These are phyloP conservation scores for Mesitornis unicolor DNA, from an alignment of 2,113 vertebrate genomes.

Conservation along the genomic window DNA sequence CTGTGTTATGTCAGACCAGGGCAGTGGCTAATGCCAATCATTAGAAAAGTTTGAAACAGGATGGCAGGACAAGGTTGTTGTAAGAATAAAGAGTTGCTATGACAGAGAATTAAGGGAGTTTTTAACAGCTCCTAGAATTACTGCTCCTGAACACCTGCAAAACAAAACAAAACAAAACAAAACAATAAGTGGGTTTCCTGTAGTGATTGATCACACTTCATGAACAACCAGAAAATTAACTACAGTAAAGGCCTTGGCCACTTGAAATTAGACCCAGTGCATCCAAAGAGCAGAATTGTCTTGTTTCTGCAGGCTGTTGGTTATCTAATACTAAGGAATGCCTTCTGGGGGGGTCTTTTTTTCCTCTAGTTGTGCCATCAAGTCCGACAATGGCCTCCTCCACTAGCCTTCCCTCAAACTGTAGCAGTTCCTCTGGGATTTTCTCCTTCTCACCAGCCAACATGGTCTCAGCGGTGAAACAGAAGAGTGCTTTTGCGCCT, in stretches of 20 bases:
- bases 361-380: constrained; percentile 87
- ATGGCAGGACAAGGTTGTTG: not conserved
- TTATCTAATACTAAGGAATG: not conserved
- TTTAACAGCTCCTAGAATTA: not conserved
- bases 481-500: constrained; percentile 97
- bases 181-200: not conserved
- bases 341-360: constrained; percentile 25
- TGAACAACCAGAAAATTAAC: not conserved
- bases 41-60: not conserved
- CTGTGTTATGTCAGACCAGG: not conserved
- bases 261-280: not conserved
- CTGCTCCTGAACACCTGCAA: not conserved
- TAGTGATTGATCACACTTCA: not conserved
- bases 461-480: constrained; percentile 97
- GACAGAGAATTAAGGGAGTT: not conserved
- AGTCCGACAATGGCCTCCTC: constrained; percentile 95
- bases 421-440: constrained; percentile 95
- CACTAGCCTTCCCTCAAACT: constrained; percentile 95
- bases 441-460: constrained; percentile 99
- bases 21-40: not conserved
- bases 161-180: not conserved
- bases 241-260: not conserved
- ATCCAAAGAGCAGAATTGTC: not conserved
- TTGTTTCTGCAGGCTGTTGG: not conserved
- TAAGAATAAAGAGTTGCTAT: not conserved